These are phyloP conservation scores for Chanos chanos DNA, from an alignment of 2,797 vertebrate species.

Conservation along the genomic window DNA sequence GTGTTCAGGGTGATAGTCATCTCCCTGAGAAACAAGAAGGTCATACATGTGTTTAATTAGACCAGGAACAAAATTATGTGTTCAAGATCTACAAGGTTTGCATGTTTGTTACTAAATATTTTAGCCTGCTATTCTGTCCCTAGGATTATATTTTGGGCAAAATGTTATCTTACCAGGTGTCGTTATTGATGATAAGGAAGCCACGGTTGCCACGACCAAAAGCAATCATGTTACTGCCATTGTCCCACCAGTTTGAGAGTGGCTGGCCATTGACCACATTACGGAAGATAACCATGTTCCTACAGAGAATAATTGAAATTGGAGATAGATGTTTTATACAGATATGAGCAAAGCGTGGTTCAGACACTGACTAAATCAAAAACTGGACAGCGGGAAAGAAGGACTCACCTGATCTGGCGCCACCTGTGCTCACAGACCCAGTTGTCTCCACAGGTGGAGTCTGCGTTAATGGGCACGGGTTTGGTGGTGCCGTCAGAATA, in stretches of 20 bases:
- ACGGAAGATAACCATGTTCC: conserved; percentile 91
- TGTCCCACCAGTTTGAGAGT: conserved; percentile 92
- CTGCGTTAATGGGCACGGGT: conserved; percentile 69
- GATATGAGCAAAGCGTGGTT: too few species aligned
- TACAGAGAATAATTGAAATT: too few species aligned
- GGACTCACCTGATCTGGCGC: too few species aligned
- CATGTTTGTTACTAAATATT: too few species aligned
- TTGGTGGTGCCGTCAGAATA: conserved; percentile 64
- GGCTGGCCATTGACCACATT: conserved; percentile 81
- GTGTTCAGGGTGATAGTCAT: conserved; percentile 75
- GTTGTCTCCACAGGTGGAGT: conserved; percentile 73
- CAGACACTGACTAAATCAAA: too few species aligned
- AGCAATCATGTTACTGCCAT: conserved; percentile 84
- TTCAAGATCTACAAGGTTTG: too few species aligned
- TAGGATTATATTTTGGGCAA: too few species aligned
- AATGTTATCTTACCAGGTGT: conserved; percentile 81
- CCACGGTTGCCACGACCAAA: conserved; percentile 86
- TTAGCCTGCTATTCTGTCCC: too few species aligned
- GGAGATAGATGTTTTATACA: too few species aligned
- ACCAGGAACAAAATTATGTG: not conserved
- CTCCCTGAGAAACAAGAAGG: conserved; percentile 60
- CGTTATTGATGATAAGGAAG: conserved; percentile 90
- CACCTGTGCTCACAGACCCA: conserved; percentile 87
- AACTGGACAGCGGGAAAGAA: too few species aligned
- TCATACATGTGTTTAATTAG: too few species aligned